Evolutionary conservation across 2,888 invertebrate genomes (phyloP), one percentile per base, ranked within the genome.

Genomic region (Arrhopalites spinosus): DNA sequence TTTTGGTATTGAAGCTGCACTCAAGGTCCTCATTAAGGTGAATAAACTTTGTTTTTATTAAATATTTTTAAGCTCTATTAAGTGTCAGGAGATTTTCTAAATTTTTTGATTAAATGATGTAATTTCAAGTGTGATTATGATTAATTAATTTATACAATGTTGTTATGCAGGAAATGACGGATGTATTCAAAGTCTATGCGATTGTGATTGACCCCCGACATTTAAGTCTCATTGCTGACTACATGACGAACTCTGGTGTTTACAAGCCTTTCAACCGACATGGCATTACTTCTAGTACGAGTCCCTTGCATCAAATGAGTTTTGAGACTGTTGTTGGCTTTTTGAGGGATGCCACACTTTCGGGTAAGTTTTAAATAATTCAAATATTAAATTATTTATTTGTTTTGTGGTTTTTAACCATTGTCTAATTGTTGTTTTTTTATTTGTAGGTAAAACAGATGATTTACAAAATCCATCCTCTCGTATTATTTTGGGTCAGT

Each of bases 1-100:
- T 0, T 99, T 96, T 84, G 99, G 99, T 0, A 95, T 99, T 79
- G 99, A 99, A 87, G 98, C 99, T 0, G 98, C 97, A 0, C 90
- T 91, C 69, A 91, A 91, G 85, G 93, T 95, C 0, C 70, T 75
- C 17, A 61, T 75, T 36, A 75, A 75, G 70, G 75, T 75, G n/a
- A n/a, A n/a, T n/a, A n/a, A n/a, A n/a, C n/a, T n/a, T n/a, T n/a
- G 0, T 25, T 59, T 15, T 59, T 59, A 59, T 17, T 23, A 23
- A 23, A 23, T 59, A 59, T 59, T 7, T 59, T 20, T n/a, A n/a
- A n/a, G n/a, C n/a, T n/a, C n/a, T n/a, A n/a, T n/a, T n/a, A n/a
- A n/a, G n/a, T n/a, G n/a, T n/a, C n/a, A n/a, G n/a, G n/a, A n/a
- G n/a, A n/a, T n/a, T n/a, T n/a, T n/a, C n/a, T n/a, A n/a, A n/a